A percentile compares a stretch with the other conserved stretches of the same genome.
phyloP scores from a whole-genome alignment of 2,888 invertebrate genomes.

The Pycnomerus fuliginosus region DNA sequence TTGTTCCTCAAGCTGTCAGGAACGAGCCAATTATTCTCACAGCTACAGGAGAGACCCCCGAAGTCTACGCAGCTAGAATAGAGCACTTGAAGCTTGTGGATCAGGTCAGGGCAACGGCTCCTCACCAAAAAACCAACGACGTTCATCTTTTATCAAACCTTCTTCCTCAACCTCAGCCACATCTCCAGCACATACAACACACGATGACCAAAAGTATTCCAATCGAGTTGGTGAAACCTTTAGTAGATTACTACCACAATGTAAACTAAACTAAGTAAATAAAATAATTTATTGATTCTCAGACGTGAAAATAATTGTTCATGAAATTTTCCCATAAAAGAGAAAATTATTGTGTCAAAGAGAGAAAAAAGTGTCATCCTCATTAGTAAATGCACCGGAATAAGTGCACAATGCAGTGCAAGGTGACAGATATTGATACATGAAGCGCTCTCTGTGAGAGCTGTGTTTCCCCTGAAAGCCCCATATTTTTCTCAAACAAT shows the following conservation, averaged over 20 bases:
- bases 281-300: too few species aligned
- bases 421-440: conserved; percentile 24
- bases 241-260: background rate
- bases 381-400: conserved; percentile 2
- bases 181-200: too few species aligned
- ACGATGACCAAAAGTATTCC: too few species aligned
- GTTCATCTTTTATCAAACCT: too few species aligned
- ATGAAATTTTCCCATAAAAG: background rate
- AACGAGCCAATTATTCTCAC: too few species aligned
- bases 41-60: conserved; percentile 38
- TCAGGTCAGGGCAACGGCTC: background rate
- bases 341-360: background rate
- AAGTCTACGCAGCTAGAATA: conserved; percentile 36
- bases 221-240: background rate
- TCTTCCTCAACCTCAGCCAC: too few species aligned
- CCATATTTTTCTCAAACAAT: conserved; percentile 34
- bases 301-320: background rate
- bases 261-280: too few species aligned
- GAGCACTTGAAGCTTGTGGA: conserved; percentile 23
- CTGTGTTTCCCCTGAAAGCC: conserved; percentile 25
- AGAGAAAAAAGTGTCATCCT: background rate
- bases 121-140: background rate
- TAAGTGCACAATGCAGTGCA: conserved; percentile 9
- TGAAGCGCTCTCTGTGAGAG: conserved; percentile 11
- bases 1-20: too few species aligned